These are phyloP conservation scores for Amiota minor DNA, from an alignment of 2,888 invertebrate species.

Conservation along the genomic window DNA sequence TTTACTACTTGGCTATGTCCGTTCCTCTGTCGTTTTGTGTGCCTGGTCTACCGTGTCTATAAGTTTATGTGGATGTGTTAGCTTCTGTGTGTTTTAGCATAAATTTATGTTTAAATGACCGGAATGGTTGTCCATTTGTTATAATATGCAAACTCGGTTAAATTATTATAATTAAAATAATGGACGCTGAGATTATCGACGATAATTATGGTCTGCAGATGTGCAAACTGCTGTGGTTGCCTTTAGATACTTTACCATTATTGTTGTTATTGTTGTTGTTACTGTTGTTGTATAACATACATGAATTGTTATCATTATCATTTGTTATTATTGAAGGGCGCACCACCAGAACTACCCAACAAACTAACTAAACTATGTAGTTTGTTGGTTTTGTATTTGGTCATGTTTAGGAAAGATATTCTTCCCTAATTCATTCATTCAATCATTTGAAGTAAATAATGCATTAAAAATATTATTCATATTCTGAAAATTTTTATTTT, in stretches of 20 bases:
- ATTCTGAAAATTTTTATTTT: no score
- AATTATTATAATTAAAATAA: constrained; percentile 68
- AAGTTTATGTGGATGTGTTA: constrained; percentile 27
- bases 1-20: neutral
- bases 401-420: constrained; percentile 22
- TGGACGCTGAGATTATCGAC: constrained; percentile 63
- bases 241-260: neutral
- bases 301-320: no score
- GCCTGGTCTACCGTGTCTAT: constrained; percentile 19
- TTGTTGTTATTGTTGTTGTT: constrained; percentile 11
- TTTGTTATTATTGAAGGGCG: no score
- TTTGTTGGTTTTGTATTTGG: constrained; percentile 25
- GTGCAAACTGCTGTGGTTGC: constrained; percentile 39
- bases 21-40: constrained; percentile 1
- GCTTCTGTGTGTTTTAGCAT: constrained; percentile 36
- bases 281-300: constrained; percentile 14
- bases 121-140: constrained; percentile 57
- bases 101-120: constrained; percentile 58
- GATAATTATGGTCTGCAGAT: constrained; percentile 56
- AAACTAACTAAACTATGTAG: neutral
- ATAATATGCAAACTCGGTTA: constrained; percentile 63
- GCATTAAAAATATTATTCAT: no score
- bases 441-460: no score
- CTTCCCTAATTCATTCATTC: neutral
- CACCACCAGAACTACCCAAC: no score